Conservation (phyloP, 2,797 vertebrate genomes). For the Ibycter americanus region DNA sequence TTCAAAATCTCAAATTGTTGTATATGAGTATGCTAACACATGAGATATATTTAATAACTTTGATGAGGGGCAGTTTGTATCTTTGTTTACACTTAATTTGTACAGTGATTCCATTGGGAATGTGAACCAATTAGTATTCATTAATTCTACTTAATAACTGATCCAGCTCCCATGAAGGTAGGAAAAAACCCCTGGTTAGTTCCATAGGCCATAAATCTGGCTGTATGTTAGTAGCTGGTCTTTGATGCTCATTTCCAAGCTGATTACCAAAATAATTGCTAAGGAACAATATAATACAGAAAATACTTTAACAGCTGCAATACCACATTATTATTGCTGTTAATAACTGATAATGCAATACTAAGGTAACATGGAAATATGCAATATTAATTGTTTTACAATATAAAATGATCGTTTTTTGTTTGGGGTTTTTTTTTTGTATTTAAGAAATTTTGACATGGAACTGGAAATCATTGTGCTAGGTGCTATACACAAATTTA, state of each 20-base stretch:
- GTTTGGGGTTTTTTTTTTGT: not conserved
- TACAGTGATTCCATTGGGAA: not conserved
- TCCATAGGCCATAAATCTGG: not conserved
- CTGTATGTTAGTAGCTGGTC: not conserved
- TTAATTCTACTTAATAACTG: not conserved
- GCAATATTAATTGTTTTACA: not conserved
- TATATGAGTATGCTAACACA: not conserved
- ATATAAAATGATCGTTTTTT: not conserved
- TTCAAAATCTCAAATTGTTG: not conserved
- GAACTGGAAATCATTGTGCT: not conserved
- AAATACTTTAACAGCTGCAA: not conserved
- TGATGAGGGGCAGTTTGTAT: not conserved
- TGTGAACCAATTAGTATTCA: not conserved
- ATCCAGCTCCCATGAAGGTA: not conserved
- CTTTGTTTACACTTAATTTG: not conserved
- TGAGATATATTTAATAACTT: not conserved
- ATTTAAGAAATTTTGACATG: not conserved
- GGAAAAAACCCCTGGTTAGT: not conserved
- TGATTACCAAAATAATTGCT: not conserved
- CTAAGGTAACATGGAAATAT: not conserved
- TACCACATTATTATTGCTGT: not conserved
- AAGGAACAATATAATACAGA: not conserved
- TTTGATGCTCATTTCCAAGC: not conserved
- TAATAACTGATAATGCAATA: not conserved
- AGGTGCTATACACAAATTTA: not conserved